Conservation (phyloP, 1,140 invertebrate genomes). For the Dinothrombium tinctorium region DNA sequence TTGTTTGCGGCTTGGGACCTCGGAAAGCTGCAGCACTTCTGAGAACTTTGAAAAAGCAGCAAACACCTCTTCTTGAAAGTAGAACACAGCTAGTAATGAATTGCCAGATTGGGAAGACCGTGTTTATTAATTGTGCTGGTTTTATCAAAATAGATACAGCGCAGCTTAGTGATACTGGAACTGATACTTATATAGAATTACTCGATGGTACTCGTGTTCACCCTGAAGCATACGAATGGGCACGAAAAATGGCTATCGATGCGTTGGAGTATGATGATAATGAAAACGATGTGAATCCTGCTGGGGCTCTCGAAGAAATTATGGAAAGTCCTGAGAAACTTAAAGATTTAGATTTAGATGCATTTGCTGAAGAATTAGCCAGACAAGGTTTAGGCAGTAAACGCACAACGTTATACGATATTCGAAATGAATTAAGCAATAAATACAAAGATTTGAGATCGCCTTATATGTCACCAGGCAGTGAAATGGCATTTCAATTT, state of each 20-base stretch:
- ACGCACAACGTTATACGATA: conserved; percentile 89
- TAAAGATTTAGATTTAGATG: conserved; percentile 91
- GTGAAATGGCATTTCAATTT: conserved; percentile 78
- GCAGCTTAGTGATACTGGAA: conserved; percentile 60
- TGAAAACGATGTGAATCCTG: conserved; percentile 60
- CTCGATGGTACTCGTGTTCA: conserved; percentile 92
- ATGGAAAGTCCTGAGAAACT: conserved; percentile 78
- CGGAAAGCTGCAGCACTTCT: conserved; percentile 74
- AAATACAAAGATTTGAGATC: conserved; percentile 80
- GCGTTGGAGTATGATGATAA: conserved; percentile 94
- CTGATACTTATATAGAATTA: conserved; percentile 82
- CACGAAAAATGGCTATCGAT: conserved; percentile 97
- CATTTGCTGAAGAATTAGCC: conserved; percentile 79
- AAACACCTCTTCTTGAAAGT: conserved; percentile 81
- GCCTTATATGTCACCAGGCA: conserved; percentile 46
- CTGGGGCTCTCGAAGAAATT: conserved; percentile 88
- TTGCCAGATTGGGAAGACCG: conserved; percentile 91
- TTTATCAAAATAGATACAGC: conserved; percentile 97
- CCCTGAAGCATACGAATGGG: conserved; percentile 98
- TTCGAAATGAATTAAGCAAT: conserved; percentile 77
- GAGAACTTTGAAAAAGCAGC: conserved; percentile 39
- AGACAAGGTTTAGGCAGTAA: conserved; percentile 90
- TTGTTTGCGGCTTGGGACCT: conserved; percentile 87
- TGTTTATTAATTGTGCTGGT: conserved; percentile 96
- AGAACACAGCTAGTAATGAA: conserved; percentile 78